Evolutionary conservation across 2,797 vertebrate species (phyloP).

Genomic region (Cebuella pygmaea): DNA sequence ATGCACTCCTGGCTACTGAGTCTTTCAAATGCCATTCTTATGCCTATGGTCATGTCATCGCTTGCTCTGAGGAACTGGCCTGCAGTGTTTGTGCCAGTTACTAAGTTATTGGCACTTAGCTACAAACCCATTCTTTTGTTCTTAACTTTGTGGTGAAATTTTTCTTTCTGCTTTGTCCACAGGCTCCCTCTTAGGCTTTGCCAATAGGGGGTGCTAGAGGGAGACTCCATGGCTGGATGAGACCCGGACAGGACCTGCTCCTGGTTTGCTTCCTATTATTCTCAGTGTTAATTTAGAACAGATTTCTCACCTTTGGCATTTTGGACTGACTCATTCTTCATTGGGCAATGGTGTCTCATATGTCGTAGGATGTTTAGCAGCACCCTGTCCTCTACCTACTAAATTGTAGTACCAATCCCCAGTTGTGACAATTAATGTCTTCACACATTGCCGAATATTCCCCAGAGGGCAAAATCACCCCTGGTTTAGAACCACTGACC

Average conservation of each 20-base stretch:
- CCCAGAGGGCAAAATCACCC: not conserved
- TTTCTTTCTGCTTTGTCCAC: not conserved
- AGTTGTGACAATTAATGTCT: not conserved
- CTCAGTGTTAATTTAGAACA: not conserved
- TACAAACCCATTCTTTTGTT: not conserved
- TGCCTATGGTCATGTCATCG: not conserved
- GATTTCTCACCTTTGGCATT: not conserved
- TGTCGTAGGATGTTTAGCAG: not conserved
- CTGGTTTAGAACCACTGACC: not conserved
- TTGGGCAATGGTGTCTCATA: not conserved
- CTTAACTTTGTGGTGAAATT: not conserved
- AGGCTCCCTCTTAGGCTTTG: not conserved
- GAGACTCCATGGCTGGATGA: not conserved
- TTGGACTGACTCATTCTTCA: not conserved
- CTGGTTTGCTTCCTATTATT: not conserved
- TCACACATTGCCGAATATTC: not conserved
- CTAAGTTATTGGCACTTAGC: not conserved
- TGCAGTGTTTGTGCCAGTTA: not conserved
- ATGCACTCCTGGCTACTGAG: not conserved
- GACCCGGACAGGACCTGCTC: not conserved
- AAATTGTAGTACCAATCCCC: not conserved
- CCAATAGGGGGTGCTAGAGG: not conserved
- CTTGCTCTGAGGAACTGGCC: not conserved
- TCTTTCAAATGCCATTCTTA: not conserved
- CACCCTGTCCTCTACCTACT: not conserved